These are phyloP conservation scores for Cheilosia vulpina DNA, from an alignment of 2,888 invertebrate species.

Conservation along the genomic window DNA sequence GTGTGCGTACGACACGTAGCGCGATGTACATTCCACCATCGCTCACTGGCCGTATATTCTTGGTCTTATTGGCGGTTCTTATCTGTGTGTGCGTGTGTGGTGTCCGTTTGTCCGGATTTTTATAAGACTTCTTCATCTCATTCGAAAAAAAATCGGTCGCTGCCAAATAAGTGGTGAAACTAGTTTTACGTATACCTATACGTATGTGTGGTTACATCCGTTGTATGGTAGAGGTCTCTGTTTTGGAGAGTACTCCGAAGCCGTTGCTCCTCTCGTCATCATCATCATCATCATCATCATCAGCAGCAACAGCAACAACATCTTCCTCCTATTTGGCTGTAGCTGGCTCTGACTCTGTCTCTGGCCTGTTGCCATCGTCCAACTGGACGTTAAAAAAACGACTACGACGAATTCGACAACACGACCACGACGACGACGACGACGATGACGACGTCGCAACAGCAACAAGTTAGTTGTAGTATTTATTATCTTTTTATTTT, in stretches of 20 bases:
- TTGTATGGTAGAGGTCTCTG: slow-evolving; percentile 76
- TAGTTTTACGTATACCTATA: slow-evolving; percentile 77
- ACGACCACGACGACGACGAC: slow-evolving; percentile 30
- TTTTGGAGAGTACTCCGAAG: slow-evolving; percentile 55
- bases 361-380: slow-evolving; percentile 56
- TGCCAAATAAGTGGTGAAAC: slow-evolving; percentile 80
- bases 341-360: slow-evolving; percentile 1
- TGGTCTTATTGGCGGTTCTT: slow-evolving; percentile 23
- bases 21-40: slow-evolving; percentile 57
- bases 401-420: slow-evolving; percentile 40
- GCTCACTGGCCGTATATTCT: slow-evolving; percentile 23
- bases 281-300: slow-evolving; percentile 34
- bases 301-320: slow-evolving; percentile 30
- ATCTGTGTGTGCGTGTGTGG: slow-evolving; percentile 66
- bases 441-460: slow-evolving; percentile 25
- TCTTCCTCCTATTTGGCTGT: slow-evolving; percentile 54
- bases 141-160: slow-evolving; percentile 63
- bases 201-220: slow-evolving; percentile 77
- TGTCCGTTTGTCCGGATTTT: slow-evolving; percentile 68
- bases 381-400: slow-evolving; percentile 40
- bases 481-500: slow-evolving; percentile 46
- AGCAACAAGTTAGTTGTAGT: slow-evolving; percentile 67
- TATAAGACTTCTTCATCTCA: slow-evolving; percentile 72
- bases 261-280: slow-evolving; percentile 53
- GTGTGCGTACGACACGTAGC: slow-evolving; percentile 33